These are phyloP conservation scores for Cerceris rybyensis DNA, from an alignment of 2,888 invertebrate species.

Conservation along the genomic window DNA sequence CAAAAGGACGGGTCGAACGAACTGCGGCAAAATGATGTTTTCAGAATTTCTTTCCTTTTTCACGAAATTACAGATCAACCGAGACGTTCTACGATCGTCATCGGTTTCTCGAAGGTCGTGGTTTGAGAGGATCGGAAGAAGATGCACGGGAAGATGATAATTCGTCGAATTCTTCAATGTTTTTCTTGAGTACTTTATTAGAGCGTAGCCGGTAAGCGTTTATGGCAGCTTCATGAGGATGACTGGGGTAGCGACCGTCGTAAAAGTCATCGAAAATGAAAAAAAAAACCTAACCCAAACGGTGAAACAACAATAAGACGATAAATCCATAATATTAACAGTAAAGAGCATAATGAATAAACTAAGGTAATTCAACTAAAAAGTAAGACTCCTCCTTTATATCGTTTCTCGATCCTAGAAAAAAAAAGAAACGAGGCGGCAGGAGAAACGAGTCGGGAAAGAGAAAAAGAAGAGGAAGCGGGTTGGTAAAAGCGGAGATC, in stretches of 20 bases:
- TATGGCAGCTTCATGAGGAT: conserved; percentile 75
- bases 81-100: no score
- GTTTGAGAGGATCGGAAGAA: conserved; percentile 49
- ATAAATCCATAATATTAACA: conserved; percentile 62
- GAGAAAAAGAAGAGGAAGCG: conserved; percentile 46
- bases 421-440: conserved; percentile 17
- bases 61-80: no score
- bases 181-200: conserved; percentile 54
- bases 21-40: no score
- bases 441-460: conserved; percentile 43
- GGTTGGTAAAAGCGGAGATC: conserved; percentile 51
- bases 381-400: conserved; percentile 29
- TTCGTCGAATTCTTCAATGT: conserved; percentile 47
- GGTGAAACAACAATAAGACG: conserved; percentile 68
- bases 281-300: conserved; percentile 70
- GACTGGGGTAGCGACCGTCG: conserved; percentile 62
- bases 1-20: no score
- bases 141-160: conserved; percentile 44
- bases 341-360: conserved; percentile 56
- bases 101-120: conserved; percentile 5
- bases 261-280: conserved; percentile 53
- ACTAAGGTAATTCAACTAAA: conserved; percentile 64
- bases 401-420: conserved; percentile 14
- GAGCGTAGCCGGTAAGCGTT: conserved; percentile 66
- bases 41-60: no score